A percentile compares a stretch with the other conserved stretches of the same genome.
These are phyloP conservation scores for Leptoclinus maculatus DNA, from an alignment of 2,797 vertebrate genomes.

Conservation along the genomic window DNA sequence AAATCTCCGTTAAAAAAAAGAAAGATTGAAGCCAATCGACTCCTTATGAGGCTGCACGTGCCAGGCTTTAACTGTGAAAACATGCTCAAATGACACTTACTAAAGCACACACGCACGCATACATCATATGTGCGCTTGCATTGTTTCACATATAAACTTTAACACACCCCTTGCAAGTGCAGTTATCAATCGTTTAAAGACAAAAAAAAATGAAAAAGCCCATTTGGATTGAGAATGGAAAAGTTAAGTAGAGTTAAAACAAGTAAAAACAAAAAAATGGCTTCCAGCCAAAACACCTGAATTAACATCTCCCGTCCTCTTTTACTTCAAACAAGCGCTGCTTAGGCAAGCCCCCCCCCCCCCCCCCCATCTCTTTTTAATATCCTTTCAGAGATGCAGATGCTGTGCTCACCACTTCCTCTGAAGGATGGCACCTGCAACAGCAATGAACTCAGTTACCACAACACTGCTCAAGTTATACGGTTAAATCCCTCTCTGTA, in stretches of 20 bases:
- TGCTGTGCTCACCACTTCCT: conserved; percentile 56
- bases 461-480: conserved; percentile 20
- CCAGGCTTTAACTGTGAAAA: conserved; percentile 70
- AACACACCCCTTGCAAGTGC: conserved; percentile 29
- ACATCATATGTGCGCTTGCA: conserved; percentile 22
- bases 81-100: conserved; percentile 67
- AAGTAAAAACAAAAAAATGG: conserved; percentile 34
- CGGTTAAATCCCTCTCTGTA: conserved; percentile 2
- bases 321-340: conserved; percentile 52
- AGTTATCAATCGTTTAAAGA: conserved; percentile 39
- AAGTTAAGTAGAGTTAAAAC: conserved; percentile 29
- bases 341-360: conserved; percentile 15
- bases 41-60: conserved; percentile 73
- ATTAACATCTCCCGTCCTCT: conserved; percentile 54
- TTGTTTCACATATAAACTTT: conserved; percentile 27
- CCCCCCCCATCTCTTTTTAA: conserved; percentile 44
- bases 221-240: conserved; percentile 12
- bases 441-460: conserved; percentile 45
- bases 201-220: conserved; percentile 4
- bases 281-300: conserved; percentile 68
- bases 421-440: conserved; percentile 70
- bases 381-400: conserved; percentile 45
- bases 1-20: conserved; percentile 64
- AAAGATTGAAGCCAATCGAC: conserved; percentile 64
- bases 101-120: conserved; percentile 40